Conservation (phyloP, 2,888 invertebrate species). For the Muschampia staudingeri region DNA sequence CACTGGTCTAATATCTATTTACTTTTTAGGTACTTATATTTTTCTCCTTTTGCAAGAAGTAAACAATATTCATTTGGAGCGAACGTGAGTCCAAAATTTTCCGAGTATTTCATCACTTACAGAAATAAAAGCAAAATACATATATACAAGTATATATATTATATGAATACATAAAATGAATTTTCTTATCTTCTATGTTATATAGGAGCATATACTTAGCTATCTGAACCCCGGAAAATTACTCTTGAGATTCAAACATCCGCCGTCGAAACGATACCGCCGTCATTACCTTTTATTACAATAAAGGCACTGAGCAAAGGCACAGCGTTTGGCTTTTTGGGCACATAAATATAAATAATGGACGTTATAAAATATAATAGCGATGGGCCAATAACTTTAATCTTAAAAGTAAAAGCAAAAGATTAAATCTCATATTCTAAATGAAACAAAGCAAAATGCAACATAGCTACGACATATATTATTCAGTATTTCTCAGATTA, state of each 20-base stretch:
- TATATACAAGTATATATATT: background rate
- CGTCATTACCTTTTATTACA: slow-evolving; percentile 86
- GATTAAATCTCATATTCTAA: too few species aligned
- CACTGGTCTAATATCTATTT: too few species aligned
- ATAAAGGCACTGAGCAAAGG: slow-evolving; percentile 79
- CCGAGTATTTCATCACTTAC: background rate
- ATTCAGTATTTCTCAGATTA: too few species aligned
- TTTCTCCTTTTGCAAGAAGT: too few species aligned
- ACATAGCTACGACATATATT: too few species aligned
- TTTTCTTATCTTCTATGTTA: background rate
- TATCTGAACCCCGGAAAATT: slow-evolving; percentile 77
- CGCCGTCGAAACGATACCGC: slow-evolving; percentile 79
- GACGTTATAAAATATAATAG: slow-evolving; percentile 57
- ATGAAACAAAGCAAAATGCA: too few species aligned
- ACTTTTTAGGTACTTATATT: too few species aligned
- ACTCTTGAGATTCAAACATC: slow-evolving; percentile 78
- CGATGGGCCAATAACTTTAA: background rate
- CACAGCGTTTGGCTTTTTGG: slow-evolving; percentile 85
- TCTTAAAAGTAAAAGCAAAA: background rate
- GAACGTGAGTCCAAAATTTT: too few species aligned
- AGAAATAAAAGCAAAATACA: background rate
- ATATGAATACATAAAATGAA: background rate
- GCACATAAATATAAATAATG: slow-evolving; percentile 80
- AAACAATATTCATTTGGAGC: too few species aligned
- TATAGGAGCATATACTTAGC: background rate